Conservation (phyloP, 2,113 vertebrate species). For the Aspidoscelis tigris region DNA sequence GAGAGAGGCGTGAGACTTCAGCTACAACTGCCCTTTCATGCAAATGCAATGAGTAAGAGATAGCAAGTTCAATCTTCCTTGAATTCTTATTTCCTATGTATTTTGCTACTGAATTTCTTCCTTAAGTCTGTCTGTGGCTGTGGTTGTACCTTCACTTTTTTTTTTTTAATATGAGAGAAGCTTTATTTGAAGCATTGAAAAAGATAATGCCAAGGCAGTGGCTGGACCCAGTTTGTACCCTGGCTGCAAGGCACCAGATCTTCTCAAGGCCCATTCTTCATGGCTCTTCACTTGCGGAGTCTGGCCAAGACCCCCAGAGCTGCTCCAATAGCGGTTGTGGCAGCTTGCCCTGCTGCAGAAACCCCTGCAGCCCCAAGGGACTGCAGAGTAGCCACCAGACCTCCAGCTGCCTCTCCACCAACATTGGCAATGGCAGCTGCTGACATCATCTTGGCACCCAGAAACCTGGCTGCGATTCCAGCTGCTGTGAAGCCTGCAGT, state of each 20-base stretch:
- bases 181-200: too few species aligned
- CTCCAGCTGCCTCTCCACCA: slow-evolving; percentile 20
- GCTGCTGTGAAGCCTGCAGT: background rate
- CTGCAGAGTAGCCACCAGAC: background rate
- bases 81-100: too few species aligned
- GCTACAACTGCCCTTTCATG: too few species aligned
- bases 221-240: background rate
- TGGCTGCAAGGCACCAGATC: background rate
- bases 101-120: too few species aligned
- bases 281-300: background rate
- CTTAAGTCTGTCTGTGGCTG: too few species aligned
- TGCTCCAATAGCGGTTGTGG: slow-evolving; percentile 4
- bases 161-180: too few species aligned
- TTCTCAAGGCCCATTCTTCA: background rate
- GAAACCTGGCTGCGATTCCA: background rate
- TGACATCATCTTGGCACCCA: slow-evolving; percentile 2
- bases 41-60: too few species aligned
- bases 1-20: too few species aligned
- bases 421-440: background rate
- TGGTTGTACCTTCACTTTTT: too few species aligned
- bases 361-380: slow-evolving; percentile 47
- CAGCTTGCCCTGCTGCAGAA: background rate
- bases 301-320: background rate
- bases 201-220: background rate
- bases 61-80: too few species aligned